These are phyloP conservation scores for Pristionchus mayeri DNA, from an alignment of 2,888 invertebrate genomes.

Conservation along the genomic window DNA sequence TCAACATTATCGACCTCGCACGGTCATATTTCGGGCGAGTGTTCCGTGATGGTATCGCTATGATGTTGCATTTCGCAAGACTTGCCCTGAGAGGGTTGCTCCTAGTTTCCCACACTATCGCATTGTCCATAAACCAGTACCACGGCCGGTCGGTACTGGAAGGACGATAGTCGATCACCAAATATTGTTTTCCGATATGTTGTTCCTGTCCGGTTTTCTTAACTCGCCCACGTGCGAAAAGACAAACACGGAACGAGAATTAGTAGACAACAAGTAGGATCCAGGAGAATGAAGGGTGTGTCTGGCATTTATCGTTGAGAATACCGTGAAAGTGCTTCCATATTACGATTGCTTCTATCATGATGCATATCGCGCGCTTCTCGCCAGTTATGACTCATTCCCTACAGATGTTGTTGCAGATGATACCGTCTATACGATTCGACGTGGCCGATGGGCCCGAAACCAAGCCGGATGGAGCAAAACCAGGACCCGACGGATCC, in stretches of 20 bases:
- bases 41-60: no score
- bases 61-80: no score
- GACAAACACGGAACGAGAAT: not conserved
- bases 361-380: not conserved
- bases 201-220: not conserved
- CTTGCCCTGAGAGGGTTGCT: no score
- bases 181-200: not conserved
- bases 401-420: not conserved
- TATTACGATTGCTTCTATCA: not conserved
- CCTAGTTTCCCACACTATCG: no score
- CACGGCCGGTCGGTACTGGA: not conserved
- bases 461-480: no score
- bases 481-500: not conserved
- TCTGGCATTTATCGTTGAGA: not conserved
- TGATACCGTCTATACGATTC: slow-evolving; percentile 15
- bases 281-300: not conserved
- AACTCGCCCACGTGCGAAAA: not conserved
- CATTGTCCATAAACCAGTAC: not conserved
- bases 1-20: no score
- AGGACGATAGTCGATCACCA: not conserved
- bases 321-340: not conserved
- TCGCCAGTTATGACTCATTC: not conserved
- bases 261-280: not conserved
- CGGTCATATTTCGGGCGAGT: not conserved
- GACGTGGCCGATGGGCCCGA: not conserved